phyloP scores from a whole-genome alignment of 2,888 invertebrate genomes.

The Acrobasis repandana region DNA sequence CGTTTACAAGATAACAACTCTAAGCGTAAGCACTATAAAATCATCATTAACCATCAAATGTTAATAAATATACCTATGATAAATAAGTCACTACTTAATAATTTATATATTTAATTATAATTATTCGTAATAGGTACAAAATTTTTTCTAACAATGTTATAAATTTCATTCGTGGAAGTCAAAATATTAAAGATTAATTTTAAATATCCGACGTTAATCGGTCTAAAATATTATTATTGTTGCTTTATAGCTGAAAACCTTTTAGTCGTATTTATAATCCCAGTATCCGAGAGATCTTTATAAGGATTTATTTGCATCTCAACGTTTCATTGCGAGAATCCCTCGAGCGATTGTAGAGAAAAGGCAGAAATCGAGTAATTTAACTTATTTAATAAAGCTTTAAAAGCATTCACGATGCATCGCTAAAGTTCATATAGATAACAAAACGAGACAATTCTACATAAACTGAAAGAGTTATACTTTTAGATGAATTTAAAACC shows the following conservation, averaged over 20 bases:
- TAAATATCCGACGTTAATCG: slow-evolving; percentile 35
- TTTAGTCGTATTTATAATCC: slow-evolving; percentile 18
- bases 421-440: too few relatives aligned
- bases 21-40: too few relatives aligned
- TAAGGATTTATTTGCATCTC: slow-evolving; percentile 18
- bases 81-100: too few relatives aligned
- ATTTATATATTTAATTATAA: too few relatives aligned
- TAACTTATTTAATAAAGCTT: background rate
- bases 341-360: slow-evolving; percentile 3
- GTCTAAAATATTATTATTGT: slow-evolving; percentile 36
- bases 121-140: too few relatives aligned
- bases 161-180: background rate
- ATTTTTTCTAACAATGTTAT: background rate
- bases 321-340: slow-evolving; percentile 3
- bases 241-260: slow-evolving; percentile 28
- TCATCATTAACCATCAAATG: too few relatives aligned
- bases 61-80: too few relatives aligned
- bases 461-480: too few relatives aligned
- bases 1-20: too few relatives aligned
- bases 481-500: too few relatives aligned
- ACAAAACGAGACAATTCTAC: too few relatives aligned
- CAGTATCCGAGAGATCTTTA: background rate
- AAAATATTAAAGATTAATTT: slow-evolving; percentile 31
- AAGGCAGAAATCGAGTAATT: background rate
- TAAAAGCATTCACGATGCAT: too few relatives aligned